A percentile compares a stretch with the other conserved stretches of the same genome.
phyloP scores from a whole-genome alignment of 2,888 invertebrate genomes.

The Dugesia japonica region DNA sequence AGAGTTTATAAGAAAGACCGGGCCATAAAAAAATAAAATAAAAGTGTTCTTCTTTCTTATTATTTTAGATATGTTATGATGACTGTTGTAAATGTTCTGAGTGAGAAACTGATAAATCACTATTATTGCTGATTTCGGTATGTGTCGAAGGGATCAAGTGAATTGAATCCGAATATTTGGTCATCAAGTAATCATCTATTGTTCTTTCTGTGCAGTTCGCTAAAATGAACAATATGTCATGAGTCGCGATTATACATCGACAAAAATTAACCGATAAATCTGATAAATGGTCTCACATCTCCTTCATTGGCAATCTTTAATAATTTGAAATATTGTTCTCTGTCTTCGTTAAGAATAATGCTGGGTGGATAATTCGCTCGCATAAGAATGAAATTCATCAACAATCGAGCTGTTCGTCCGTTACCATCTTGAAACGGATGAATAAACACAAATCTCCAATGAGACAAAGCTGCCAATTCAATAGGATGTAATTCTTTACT shows the following conservation, averaged over 20 bases:
- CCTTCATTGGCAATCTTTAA: slow-evolving; percentile 78
- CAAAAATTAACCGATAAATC: slow-evolving; percentile 85
- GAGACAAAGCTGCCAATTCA: slow-evolving; percentile 80
- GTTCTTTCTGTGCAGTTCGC: slow-evolving; percentile 61
- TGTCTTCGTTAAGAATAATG: slow-evolving; percentile 68
- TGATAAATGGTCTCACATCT: slow-evolving; percentile 77
- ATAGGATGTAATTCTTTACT: slow-evolving; percentile 72
- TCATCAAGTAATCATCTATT: slow-evolving; percentile 55
- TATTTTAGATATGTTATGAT: too few relatives aligned
- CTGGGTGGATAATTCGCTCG: slow-evolving; percentile 84
- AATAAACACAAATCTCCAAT: slow-evolving; percentile 85
- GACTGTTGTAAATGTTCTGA: too few relatives aligned
- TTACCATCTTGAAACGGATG: slow-evolving; percentile 94
- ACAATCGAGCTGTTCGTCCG: slow-evolving; percentile 75
- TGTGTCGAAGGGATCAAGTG: not conserved
- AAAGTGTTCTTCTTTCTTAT: too few relatives aligned
- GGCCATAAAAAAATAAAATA: too few relatives aligned
- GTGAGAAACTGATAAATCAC: not conserved
- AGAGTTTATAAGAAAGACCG: too few relatives aligned
- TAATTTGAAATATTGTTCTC: slow-evolving; percentile 62
- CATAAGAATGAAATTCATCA: slow-evolving; percentile 86
- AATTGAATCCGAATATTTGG: not conserved
- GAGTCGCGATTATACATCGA: too few relatives aligned
- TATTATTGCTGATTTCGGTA: not conserved
- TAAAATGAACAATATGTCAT: too few relatives aligned